Conservation (phyloP, 1,140 invertebrate species). For the Venturia canescens region DNA sequence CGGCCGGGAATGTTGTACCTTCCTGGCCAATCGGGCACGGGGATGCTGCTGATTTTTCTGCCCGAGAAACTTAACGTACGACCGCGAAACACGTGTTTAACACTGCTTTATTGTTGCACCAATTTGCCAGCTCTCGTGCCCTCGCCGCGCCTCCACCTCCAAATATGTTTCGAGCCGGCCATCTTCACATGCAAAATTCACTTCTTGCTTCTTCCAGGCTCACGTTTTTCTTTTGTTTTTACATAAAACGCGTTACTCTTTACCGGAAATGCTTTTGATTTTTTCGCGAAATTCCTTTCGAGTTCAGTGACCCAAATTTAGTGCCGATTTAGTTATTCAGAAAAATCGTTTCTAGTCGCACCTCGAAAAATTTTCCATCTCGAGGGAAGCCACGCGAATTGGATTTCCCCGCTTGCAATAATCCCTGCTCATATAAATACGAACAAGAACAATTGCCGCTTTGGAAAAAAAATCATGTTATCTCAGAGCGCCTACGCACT, state of each 20-base stretch:
- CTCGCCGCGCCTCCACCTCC: neutral
- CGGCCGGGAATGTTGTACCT: neutral
- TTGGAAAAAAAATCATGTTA: neutral
- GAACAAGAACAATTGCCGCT: neutral
- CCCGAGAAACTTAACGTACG: slow-evolving; percentile 60
- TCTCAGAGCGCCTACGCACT: neutral
- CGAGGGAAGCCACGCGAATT: too few species aligned
- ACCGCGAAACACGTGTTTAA: slow-evolving; percentile 70
- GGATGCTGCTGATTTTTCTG: slow-evolving; percentile 4
- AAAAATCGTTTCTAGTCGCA: too few species aligned
- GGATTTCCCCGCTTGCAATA: neutral
- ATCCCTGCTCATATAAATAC: neutral
- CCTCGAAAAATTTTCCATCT: too few species aligned
- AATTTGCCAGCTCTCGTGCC: neutral
- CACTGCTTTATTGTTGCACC: slow-evolving; percentile 70
- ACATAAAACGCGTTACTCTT: too few species aligned
- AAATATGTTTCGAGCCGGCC: neutral
- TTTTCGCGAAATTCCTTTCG: too few species aligned
- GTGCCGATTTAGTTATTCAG: too few species aligned
- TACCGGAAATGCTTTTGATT: too few species aligned
- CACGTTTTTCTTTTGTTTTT: too few species aligned
- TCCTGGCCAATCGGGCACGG: neutral
- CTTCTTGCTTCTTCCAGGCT: too few species aligned
- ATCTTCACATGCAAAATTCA: too few species aligned
- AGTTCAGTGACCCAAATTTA: too few species aligned